Conservation (phyloP, 1,140 invertebrate genomes). For the Meloidogyne floridensis region DNA sequence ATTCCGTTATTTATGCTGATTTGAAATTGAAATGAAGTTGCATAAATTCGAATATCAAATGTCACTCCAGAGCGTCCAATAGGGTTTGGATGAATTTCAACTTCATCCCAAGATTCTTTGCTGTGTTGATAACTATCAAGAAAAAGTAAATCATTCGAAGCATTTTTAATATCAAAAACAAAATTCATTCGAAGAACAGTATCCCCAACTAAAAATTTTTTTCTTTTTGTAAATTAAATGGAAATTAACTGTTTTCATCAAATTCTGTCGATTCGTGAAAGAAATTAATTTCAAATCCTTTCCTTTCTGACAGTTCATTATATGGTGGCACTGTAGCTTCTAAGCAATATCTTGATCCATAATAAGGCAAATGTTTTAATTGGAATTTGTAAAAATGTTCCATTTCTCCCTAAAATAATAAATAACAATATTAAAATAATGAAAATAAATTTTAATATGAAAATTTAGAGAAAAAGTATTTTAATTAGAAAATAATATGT, state of each 20-base stretch:
- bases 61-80: neutral
- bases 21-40: constrained; percentile 3
- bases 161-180: constrained; percentile 7
- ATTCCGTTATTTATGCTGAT: constrained; percentile 4
- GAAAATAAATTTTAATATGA: neutral
- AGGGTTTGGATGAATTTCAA: constrained; percentile 4
- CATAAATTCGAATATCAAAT: neutral
- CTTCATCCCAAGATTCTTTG: neutral
- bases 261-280: neutral
- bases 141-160: neutral
- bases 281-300: constrained; percentile 1
- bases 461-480: too few species aligned
- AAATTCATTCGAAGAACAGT: neutral
- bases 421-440: neutral
- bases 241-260: neutral
- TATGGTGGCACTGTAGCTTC: neutral
- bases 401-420: neutral
- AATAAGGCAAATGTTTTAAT: neutral
- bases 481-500: neutral
- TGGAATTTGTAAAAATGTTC: neutral
- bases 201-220: neutral
- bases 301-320: neutral
- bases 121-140: neutral
- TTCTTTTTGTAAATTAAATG: too few species aligned
- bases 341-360: neutral